These are phyloP conservation scores for Brachionichthys hirsutus DNA, from an alignment of 2,113 vertebrate species.

Conservation along the genomic window DNA sequence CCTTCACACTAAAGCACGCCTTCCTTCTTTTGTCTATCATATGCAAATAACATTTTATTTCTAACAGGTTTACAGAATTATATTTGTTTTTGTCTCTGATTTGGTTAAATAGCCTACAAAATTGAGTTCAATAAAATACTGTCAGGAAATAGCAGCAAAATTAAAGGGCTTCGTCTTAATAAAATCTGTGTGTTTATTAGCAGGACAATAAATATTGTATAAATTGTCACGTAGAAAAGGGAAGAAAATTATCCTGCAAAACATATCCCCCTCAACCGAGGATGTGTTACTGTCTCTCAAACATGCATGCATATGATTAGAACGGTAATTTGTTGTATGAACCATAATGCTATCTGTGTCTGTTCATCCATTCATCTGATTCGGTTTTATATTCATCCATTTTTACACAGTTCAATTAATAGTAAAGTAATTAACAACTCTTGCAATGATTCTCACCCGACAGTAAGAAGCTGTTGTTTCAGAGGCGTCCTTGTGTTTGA, in stretches of 20 bases:
- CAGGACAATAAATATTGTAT: slow-evolving; percentile 44
- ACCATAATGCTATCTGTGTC: slow-evolving; percentile 32
- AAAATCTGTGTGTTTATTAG: slow-evolving; percentile 33
- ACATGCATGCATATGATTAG: slow-evolving; percentile 38
- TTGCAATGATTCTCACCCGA: slow-evolving; percentile 21
- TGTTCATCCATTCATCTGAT: slow-evolving; percentile 30
- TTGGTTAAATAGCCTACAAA: not conserved
- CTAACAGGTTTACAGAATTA: slow-evolving; percentile 5
- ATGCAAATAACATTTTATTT: not conserved
- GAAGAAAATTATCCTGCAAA: slow-evolving; percentile 17
- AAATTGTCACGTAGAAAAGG: slow-evolving; percentile 21
- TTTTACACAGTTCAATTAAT: slow-evolving; percentile 23
- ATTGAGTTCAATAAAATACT: slow-evolving; percentile 21
- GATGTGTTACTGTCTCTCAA: slow-evolving; percentile 9
- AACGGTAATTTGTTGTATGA: slow-evolving; percentile 46
- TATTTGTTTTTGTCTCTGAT: not conserved
- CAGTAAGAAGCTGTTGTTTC: slow-evolving; percentile 36
- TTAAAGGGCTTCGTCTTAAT: slow-evolving; percentile 12
- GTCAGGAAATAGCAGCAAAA: slow-evolving; percentile 29
- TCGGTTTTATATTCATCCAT: slow-evolving; percentile 31
- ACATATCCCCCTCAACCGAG: slow-evolving; percentile 13
- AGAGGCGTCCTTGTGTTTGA: slow-evolving; percentile 56
- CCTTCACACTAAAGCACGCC: not conserved
- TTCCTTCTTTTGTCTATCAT: not conserved
- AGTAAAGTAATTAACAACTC: slow-evolving; percentile 32